Evolutionary conservation across 1,140 invertebrate species (phyloP), one percentile per base, ranked within the genome.

Genomic region (Brachionus rotundiformis): DNA sequence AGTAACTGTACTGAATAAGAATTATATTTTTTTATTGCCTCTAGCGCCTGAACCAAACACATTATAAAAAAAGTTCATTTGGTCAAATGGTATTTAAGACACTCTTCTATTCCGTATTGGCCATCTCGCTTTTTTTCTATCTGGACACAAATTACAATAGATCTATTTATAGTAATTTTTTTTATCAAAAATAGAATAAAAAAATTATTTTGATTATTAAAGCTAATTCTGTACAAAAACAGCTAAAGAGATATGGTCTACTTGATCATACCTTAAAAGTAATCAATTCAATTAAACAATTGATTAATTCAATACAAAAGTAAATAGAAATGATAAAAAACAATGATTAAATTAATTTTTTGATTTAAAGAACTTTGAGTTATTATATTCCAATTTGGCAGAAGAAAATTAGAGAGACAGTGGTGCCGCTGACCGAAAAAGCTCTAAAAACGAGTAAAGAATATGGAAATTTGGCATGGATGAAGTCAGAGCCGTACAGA

Each of bases 131-230:
- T 10, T 79, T 79, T 33, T 59, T 79, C 25, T 79, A 79, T 25
- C 59, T 44, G 76, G 76, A 79, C n/a, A 11, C 36, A 3, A 79
- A 59, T 63, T 33, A 79, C 11, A 79, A 79, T 19, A 79, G 59
- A 63, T 79, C 76, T 1, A 16, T 79, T 63, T 79, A 79, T 23
- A 63, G 73, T 77, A 77, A 77, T 39, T 59, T 23, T 25, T 68
- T 19, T 10, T 13, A 75, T 75, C 8, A 75, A 41, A 49, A 75
- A 13, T 44, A 1, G n/a, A n/a, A n/a, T 0, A 13, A 8, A 41
- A 16, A 10, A 16, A n/a, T 44, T 25, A 23, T 36, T 25, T 36
- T 75, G n/a, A 10, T 75, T 77, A n/a, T 29, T 31, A 13, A 54
- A 77, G 73, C 59, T 10, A 79, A 79, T 23, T 79, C 76, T 23